phyloP scores from a whole-genome alignment of 2,888 invertebrate genomes.

The Tachina grossa region DNA sequence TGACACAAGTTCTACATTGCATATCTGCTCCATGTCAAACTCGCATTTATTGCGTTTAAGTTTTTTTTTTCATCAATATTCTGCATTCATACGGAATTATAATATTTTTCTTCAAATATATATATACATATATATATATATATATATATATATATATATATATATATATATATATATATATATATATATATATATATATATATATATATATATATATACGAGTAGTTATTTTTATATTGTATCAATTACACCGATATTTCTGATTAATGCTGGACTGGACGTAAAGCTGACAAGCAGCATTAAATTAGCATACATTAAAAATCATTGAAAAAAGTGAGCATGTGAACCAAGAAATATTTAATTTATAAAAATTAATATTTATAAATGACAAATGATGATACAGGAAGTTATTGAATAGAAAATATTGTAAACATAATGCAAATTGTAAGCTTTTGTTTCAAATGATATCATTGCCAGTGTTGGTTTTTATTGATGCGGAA shows the following conservation, averaged over 20 bases:
- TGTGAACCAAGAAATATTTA: constrained; percentile 5
- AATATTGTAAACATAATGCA: background rate
- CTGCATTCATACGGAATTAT: background rate
- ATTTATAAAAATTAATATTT: constrained; percentile 43
- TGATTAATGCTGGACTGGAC: constrained; percentile 29
- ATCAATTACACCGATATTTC: background rate
- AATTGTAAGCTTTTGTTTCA: background rate
- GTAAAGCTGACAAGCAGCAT: constrained; percentile 15
- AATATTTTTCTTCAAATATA: background rate
- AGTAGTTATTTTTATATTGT: background rate
- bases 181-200: too few species aligned
- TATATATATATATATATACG: too few species aligned
- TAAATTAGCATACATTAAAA: constrained; percentile 39
- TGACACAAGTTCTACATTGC: background rate
- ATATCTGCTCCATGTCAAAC: background rate
- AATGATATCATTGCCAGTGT: background rate
- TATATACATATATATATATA: too few species aligned
- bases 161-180: too few species aligned
- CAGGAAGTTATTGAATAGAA: background rate
- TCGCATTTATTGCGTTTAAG: background rate
- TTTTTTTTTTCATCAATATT: background rate
- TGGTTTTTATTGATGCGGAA: too few species aligned
- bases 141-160: too few species aligned
- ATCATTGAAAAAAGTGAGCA: background rate
- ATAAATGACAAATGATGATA: constrained; percentile 39